Percentiles rank a stretch among this genome's conserved stretches.
phyloP scores from a whole-genome alignment of 2,113 vertebrate genomes.

The Cyphomyrus discorhynchus region DNA sequence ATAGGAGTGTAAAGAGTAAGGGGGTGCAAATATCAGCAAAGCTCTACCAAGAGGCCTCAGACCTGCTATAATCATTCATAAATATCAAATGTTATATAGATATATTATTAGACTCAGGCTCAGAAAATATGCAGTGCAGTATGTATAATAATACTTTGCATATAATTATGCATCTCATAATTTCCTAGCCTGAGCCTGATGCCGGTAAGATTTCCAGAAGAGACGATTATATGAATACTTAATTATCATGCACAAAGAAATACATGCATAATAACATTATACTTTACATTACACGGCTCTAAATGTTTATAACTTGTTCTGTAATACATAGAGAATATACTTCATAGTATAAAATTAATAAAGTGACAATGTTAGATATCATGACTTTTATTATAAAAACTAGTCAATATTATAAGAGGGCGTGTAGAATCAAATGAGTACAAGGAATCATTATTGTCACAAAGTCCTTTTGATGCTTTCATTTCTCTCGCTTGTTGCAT shows the following conservation, averaged over 20 bases:
- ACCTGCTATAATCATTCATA: neutral
- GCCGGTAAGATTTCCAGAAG: neutral
- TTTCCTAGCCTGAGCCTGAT: neutral
- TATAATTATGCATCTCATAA: neutral
- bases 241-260: neutral
- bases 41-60: neutral
- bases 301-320: neutral
- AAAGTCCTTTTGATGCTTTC: conserved; percentile 32
- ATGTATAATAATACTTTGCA: neutral
- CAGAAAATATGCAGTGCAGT: no score
- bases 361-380: neutral
- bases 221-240: neutral
- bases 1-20: neutral
- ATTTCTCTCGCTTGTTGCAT: conserved; percentile 51
- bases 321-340: neutral
- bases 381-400: neutral
- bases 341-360: neutral
- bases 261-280: neutral
- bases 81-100: neutral
- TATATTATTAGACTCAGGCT: no score
- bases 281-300: neutral
- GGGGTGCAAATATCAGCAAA: neutral
- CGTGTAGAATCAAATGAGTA: neutral
- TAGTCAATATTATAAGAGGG: neutral
- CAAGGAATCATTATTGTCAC: neutral